Evolutionary conservation across 2,888 invertebrate species (phyloP), one percentile per base, ranked within the genome.

Genomic region (Synergus itoensis): DNA sequence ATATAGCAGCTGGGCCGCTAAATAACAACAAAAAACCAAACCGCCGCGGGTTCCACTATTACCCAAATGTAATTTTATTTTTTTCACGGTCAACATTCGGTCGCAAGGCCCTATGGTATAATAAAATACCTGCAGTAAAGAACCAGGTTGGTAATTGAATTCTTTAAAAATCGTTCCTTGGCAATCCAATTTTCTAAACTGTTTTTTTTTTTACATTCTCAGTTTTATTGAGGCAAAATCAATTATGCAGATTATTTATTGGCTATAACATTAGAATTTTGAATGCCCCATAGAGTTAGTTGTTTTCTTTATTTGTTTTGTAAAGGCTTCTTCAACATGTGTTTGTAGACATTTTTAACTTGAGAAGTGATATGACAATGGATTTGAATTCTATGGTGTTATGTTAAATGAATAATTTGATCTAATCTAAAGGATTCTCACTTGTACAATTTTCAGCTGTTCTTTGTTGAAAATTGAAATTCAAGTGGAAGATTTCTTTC

Each of bases 101-200:
- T 53, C 73, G 53, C 73, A 53, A 53, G 18, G 12, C 7, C 36
- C 53, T 53, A n/a, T 53, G 73, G 36, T 36, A 57, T 73, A 73
- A 73, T 73, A 73, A 73, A 73, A 73, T 73, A 73, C 48, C 73
- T 73, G n/a, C 3, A 53, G 48, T 73, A 53, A 73, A 73, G 73
- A 53, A 40, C 73, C 67, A 2, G 16, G 21, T 12, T 28, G 62
- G 62, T 21, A 57, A 73, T 73, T 73, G 53, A 73, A 73, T 73
- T 73, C 73, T 53, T 73, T 11, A 57, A 73, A 73, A 73, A 67
- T 67, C 45, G 41, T 67, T 67, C 69, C 69, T 21, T 43, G 69
- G 21, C 48, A 67, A 21, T 28, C n/a, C 18, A 73, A 73, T 73
- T 73, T 53, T 40, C 53, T 69, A 69, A 53, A 65, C 65, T 65